Evolutionary conservation across 30 jellyfish, hydroid and myxozoan genomes (phyloP).

Genomic region (Nemopilema nomurai): DNA sequence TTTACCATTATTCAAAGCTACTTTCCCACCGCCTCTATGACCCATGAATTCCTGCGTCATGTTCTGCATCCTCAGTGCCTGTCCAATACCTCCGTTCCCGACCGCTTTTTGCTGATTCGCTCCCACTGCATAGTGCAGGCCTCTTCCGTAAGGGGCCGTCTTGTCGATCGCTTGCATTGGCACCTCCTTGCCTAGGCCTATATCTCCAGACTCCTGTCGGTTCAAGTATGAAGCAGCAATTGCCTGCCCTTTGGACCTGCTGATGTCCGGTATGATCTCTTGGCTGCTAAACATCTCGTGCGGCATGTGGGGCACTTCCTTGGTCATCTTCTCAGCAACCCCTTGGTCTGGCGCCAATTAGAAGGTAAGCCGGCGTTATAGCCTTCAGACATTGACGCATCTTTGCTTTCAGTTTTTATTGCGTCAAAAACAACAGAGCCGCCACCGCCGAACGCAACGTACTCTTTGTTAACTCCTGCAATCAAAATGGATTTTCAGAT

Average conservation of each 20-base stretch:
- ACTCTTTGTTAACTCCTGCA: constrained; percentile 68
- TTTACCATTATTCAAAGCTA: not conserved
- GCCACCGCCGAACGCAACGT: constrained; percentile 80
- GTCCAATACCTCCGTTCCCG: not conserved
- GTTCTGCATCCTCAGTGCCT: not conserved
- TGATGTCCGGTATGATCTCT: constrained; percentile 21
- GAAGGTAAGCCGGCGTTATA: constrained; percentile 79
- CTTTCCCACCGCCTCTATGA: not conserved
- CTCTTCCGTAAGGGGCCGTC: constrained; percentile 45
- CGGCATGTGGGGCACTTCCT: constrained; percentile 16
- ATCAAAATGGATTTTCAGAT: not conserved
- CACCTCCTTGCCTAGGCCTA: constrained; percentile 50
- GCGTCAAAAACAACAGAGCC: constrained; percentile 65
- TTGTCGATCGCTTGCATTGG: constrained; percentile 23
- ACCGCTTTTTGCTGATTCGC: not conserved
- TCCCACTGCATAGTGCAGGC: constrained; percentile 14
- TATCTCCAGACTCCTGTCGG: constrained; percentile 46
- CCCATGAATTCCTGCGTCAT: not conserved
- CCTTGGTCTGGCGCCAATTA: not conserved
- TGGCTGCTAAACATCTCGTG: constrained; percentile 61
- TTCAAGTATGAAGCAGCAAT: constrained; percentile 35
- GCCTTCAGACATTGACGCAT: constrained; percentile 63
- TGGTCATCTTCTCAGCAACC: constrained; percentile 18
- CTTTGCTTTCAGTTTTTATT: constrained; percentile 22
- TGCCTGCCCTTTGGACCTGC: constrained; percentile 13